A percentile compares a stretch with the other conserved stretches of the same genome.
phyloP scores from a whole-genome alignment of 2,888 invertebrate species.

The Cantharis nigra region DNA sequence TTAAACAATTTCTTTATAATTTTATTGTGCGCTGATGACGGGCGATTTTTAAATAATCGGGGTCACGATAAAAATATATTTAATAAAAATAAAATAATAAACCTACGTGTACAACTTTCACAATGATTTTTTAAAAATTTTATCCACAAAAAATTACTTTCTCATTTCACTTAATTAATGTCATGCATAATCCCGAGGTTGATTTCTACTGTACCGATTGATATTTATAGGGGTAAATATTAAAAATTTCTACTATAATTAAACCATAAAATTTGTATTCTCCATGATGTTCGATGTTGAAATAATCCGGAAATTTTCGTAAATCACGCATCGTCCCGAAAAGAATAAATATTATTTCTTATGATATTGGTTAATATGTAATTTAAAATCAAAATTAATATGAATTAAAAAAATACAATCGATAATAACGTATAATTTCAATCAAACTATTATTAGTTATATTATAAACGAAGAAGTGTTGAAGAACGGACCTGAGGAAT shows the following conservation, averaged over 20 bases:
- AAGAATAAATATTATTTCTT: background rate
- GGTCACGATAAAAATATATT: background rate
- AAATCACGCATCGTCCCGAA: background rate
- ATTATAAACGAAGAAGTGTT: slow-evolving; percentile 35
- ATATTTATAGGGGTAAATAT: background rate
- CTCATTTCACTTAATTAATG: slow-evolving; percentile 3
- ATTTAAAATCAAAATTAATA: slow-evolving; percentile 2
- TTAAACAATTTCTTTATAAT: background rate
- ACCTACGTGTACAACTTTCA: background rate
- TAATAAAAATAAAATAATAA: background rate
- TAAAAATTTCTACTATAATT: background rate
- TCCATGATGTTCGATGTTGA: background rate
- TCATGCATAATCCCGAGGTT: background rate
- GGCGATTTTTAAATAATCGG: background rate
- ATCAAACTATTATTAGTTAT: slow-evolving; percentile 34
- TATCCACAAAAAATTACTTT: slow-evolving; percentile 1
- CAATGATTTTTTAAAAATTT: background rate
- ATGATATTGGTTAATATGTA: background rate
- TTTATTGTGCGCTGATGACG: background rate
- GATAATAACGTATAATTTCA: slow-evolving; percentile 40
- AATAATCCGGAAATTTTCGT: background rate
- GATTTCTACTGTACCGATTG: background rate
- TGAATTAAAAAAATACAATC: slow-evolving; percentile 27
- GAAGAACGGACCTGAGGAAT: slow-evolving; percentile 52
- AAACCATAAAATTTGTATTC: no score